phyloP scores from a whole-genome alignment of 2,888 invertebrate genomes.

The Caenorhabditis sp. region DNA sequence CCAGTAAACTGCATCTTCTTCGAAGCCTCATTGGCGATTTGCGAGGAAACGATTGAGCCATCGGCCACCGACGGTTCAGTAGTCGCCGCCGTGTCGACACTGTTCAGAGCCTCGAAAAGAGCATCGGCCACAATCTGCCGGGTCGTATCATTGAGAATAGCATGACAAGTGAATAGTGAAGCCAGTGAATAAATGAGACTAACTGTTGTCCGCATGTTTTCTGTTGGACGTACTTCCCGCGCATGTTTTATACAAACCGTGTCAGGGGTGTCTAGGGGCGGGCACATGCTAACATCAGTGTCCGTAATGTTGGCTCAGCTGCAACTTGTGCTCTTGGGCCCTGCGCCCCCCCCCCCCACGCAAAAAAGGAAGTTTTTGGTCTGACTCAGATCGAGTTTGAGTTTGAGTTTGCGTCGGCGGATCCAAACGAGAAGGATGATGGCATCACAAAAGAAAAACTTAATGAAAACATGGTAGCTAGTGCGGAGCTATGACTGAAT shows the following conservation, averaged over 20 bases:
- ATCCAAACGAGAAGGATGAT: not conserved
- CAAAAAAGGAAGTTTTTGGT: not conserved
- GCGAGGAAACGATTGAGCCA: constrained; percentile 40
- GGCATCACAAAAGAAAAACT: no score
- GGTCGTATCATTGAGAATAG: constrained; percentile 24
- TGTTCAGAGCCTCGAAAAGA: constrained; percentile 33
- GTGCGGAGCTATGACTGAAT: no score
- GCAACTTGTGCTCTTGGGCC: constrained; percentile 37
- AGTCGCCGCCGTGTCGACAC: constrained; percentile 2
- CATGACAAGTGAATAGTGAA: no score
- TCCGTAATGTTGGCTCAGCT: constrained; percentile 41
- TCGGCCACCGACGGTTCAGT: constrained; percentile 36
- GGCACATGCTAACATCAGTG: constrained; percentile 38
- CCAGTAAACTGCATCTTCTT: constrained; percentile 47
- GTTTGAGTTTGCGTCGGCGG: constrained; percentile 3
- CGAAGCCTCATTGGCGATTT: constrained; percentile 45
- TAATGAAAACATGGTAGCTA: no score
- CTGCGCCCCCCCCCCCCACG: constrained; percentile 13
- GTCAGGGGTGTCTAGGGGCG: no score
- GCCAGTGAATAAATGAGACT: no score
- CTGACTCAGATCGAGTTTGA: not conserved
- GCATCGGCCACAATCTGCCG: constrained; percentile 31
- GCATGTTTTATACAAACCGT: constrained; percentile 15
- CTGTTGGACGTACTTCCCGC: no score
- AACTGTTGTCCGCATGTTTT: constrained; percentile 39